Percentiles rank a stretch among this genome's conserved stretches.
phyloP scores from a whole-genome alignment of 1,140 invertebrate genomes.

The Papilio glaucus region DNA sequence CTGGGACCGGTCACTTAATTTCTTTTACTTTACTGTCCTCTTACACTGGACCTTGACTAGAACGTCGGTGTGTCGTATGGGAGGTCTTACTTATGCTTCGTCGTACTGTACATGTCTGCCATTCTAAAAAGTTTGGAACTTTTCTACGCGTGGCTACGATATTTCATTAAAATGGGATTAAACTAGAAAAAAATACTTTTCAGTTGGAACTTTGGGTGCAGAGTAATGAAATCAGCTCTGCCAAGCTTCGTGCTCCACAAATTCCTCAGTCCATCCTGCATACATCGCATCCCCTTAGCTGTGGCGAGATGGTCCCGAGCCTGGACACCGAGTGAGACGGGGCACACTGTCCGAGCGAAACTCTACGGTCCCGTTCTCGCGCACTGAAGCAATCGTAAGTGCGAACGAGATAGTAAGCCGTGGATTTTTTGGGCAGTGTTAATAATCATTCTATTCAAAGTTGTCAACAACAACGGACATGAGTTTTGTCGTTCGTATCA shows the following conservation, averaged over 20 bases:
- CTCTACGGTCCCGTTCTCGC: slow-evolving; percentile 46
- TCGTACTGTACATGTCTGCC: too few relatives aligned
- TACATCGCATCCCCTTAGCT: slow-evolving; percentile 48
- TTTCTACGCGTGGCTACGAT: too few relatives aligned
- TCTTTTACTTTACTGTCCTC: too few relatives aligned
- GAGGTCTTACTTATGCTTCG: too few relatives aligned
- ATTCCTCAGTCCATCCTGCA: slow-evolving; percentile 41
- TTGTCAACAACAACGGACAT: slow-evolving; percentile 45
- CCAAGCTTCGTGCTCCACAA: slow-evolving; percentile 61
- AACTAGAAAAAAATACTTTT: slow-evolving; percentile 41
- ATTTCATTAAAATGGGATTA: too few relatives aligned
- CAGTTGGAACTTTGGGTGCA: slow-evolving; percentile 81
- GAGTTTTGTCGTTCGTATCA: slow-evolving; percentile 27
- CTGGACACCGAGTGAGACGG: slow-evolving; percentile 57
- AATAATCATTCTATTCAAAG: slow-evolving; percentile 41
- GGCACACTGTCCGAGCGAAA: slow-evolving; percentile 54
- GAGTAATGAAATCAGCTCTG: slow-evolving; percentile 78
- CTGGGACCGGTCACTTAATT: too few relatives aligned
- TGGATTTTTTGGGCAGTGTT: slow-evolving; percentile 49
- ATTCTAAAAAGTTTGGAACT: too few relatives aligned
- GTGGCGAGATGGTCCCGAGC: slow-evolving; percentile 60
- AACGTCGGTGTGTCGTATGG: too few relatives aligned
- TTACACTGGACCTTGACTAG: too few relatives aligned
- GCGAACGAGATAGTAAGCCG: slow-evolving; percentile 24
- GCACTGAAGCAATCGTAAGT: slow-evolving; percentile 40